These are phyloP conservation scores for Poeciliopsis gracilis DNA, from an alignment of 2,797 vertebrate species.

Conservation along the genomic window DNA sequence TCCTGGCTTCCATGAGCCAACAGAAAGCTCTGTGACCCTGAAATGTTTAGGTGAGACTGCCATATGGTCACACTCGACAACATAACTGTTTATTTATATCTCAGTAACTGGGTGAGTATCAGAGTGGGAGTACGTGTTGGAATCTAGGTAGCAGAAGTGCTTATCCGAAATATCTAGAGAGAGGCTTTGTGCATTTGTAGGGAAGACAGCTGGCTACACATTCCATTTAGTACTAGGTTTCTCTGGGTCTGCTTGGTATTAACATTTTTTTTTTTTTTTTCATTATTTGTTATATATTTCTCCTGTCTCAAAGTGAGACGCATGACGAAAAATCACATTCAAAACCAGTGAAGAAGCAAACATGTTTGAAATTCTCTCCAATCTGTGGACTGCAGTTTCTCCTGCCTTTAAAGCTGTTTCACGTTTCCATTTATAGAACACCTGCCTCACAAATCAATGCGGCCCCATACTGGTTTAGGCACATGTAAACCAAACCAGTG, in stretches of 20 bases:
- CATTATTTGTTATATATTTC: not conserved
- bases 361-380: not conserved
- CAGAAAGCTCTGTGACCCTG: slow-evolving; percentile 60
- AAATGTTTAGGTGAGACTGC: slow-evolving; percentile 56
- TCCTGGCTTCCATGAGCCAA: slow-evolving; percentile 29
- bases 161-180: slow-evolving; percentile 37
- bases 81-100: slow-evolving; percentile 70
- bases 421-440: not conserved
- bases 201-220: slow-evolving; percentile 8
- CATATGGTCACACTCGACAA: slow-evolving; percentile 63
- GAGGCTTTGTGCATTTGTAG: slow-evolving; percentile 24
- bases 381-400: not conserved
- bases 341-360: not conserved
- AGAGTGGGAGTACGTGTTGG: slow-evolving; percentile 27
- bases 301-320: not conserved
- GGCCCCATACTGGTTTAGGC: not conserved
- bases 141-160: slow-evolving; percentile 48
- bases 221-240: not conserved
- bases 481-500: not conserved
- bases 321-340: not conserved
- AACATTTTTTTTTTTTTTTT: not conserved
- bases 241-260: not conserved
- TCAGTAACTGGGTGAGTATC: slow-evolving; percentile 45
- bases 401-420: not conserved
- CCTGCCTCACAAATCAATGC: not conserved